Base-by-base conservation (phyloP, 2,888 invertebrate species). In the Agrotis exclamationis region DNA sequence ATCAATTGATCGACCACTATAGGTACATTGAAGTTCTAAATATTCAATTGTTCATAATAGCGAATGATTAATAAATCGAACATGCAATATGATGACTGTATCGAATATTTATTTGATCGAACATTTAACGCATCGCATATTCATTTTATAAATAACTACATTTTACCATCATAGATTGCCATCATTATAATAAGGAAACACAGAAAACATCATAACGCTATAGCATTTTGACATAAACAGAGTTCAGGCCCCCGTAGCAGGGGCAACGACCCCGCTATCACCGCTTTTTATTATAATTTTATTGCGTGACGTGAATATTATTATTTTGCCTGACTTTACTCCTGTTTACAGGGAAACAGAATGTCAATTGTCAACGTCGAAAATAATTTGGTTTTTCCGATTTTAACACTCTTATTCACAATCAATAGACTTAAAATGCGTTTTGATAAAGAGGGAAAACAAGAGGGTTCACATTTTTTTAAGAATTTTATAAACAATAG, bases 191-290 rank as follows among this genome's bases (percentile, higher is more conserved):
- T 63, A 18, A 24, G 66, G 14, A 53, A 57, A 57, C n/a, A 70
- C 51, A 63, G 22, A 28, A 33, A 51, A 59, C 59, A 53, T n/a
- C 50, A 24, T 33, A 72, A 59, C 44, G 69, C 69, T 50, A 63
- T 47, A 78, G 20, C 65, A 63, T 74, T 69, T 76, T 67, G 67
- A 75, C 65, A 78, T 64, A 77, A 74, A 74, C 78, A 71, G 66
- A 70, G 75, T 75, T 69, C 70, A 73, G 60, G 78, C 57, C 77
- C 79, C 80, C 81, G 74, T 67, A 28, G 28, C 67, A 53, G 66
- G 86, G 71, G 77, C 85, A 78, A 59, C 63, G 83, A 79, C 81
- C 80, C 57, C 74, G 65, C 81, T 86, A 87, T 88, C 87, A 84
- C 63, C 72, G 54, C 75, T 74, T 83, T 83, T 83, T 80, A 82